phyloP scores from a whole-genome alignment of 2,797 vertebrate species.

The Channallabes apus region DNA sequence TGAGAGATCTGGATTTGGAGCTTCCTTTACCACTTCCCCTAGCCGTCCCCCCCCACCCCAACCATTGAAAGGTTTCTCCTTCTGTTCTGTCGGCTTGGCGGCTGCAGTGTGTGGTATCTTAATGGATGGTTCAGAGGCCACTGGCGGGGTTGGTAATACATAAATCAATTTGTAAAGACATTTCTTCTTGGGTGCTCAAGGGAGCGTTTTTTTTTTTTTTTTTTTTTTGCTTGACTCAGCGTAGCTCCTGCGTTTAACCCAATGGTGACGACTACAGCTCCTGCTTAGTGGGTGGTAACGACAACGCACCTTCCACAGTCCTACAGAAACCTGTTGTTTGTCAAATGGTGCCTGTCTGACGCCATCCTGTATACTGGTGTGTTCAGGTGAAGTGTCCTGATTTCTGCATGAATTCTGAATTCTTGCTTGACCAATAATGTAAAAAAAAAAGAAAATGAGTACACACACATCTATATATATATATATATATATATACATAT shows the following conservation, averaged over 20 bases:
- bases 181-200: slow-evolving; percentile 30
- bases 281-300: slow-evolving; percentile 26
- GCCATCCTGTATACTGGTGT: slow-evolving; percentile 30
- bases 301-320: neutral
- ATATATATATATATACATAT: no score
- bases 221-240: slow-evolving; percentile 12
- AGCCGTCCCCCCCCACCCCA: neutral
- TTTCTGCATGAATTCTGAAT: neutral
- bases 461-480: neutral
- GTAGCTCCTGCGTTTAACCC: neutral
- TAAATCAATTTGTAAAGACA: slow-evolving; percentile 46
- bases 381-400: slow-evolving; percentile 39
- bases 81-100: slow-evolving; percentile 11
- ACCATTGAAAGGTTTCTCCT: slow-evolving; percentile 33
- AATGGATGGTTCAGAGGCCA: slow-evolving; percentile 44
- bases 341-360: slow-evolving; percentile 34
- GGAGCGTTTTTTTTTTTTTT: neutral
- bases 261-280: neutral
- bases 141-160: slow-evolving; percentile 28
- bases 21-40: slow-evolving; percentile 8
- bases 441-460: neutral
- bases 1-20: slow-evolving; percentile 32
- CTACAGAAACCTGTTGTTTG: slow-evolving; percentile 37
- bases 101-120: slow-evolving; percentile 31
- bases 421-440: neutral